Percentiles rank a stretch among this genome's conserved stretches.
phyloP scores from a whole-genome alignment of 35 echinoderm and acorn worm species.

The Ptychodera flava region DNA sequence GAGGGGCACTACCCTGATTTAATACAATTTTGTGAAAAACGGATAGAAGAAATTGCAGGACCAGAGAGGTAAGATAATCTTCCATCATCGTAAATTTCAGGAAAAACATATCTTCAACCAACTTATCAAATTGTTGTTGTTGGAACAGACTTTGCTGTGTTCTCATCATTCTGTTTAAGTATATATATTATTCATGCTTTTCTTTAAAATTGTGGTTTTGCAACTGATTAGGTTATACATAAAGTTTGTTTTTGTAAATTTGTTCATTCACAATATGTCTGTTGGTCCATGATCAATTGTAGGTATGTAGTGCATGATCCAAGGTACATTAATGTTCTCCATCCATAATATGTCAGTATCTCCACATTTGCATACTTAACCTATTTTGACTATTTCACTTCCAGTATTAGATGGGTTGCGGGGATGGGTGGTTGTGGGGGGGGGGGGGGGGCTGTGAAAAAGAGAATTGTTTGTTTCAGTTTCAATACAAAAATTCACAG shows the following conservation, averaged over 20 bases:
- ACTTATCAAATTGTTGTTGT: background rate
- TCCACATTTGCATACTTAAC: no score
- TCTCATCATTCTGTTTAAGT: background rate
- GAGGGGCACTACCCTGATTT: constrained; percentile 83
- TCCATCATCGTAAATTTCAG: background rate
- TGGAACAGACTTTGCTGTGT: background rate
- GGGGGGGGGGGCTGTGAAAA: no score
- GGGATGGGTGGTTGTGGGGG: no score
- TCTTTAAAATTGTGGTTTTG: background rate
- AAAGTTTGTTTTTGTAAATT: background rate
- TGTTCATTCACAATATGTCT: background rate
- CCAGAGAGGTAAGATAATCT: constrained; percentile 67
- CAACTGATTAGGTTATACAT: background rate
- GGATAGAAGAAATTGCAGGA: constrained; percentile 37
- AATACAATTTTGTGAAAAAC: constrained; percentile 53
- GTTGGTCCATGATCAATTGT: background rate
- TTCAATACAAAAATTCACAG: no score
- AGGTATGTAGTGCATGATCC: no score
- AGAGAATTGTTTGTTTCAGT: no score
- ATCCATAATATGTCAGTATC: no score
- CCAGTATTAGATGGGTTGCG: no score
- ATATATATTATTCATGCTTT: background rate
- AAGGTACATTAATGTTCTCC: no score
- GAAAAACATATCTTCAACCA: constrained; percentile 5
- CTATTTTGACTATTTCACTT: no score